These are phyloP conservation scores for Cygnus buccinator DNA, from an alignment of 2,113 vertebrate genomes.

Conservation along the genomic window DNA sequence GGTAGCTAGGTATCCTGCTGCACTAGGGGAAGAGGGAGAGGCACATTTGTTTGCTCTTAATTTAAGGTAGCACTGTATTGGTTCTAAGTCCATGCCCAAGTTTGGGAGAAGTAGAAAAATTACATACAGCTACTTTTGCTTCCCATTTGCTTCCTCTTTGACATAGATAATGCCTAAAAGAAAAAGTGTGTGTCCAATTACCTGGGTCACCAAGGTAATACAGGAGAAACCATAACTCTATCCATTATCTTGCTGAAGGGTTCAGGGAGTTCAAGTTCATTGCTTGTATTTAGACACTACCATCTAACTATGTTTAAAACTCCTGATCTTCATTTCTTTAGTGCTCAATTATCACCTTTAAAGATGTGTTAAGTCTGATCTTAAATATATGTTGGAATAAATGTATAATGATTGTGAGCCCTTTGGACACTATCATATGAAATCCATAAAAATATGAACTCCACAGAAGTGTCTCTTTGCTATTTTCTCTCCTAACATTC, in stretches of 20 bases:
- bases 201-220: neutral
- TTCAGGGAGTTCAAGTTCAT: neutral
- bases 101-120: neutral
- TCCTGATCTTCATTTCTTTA: conserved; percentile 17
- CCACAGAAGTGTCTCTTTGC: neutral
- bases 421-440: neutral
- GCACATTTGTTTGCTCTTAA: neutral
- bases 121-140: neutral
- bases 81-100: neutral
- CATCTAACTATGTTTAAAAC: neutral
- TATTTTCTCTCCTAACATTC: conserved; percentile 25
- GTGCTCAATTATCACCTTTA: conserved; percentile 6
- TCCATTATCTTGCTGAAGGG: neutral
- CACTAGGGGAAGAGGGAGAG: neutral
- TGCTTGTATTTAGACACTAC: neutral
- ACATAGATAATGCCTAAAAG: neutral
- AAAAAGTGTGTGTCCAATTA: neutral
- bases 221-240: neutral
- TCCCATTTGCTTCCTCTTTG: neutral
- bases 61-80: neutral
- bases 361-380: neutral
- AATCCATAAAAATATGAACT: conserved; percentile 30
- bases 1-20: neutral
- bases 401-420: conserved; percentile 20
- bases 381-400: conserved; percentile 54